These are phyloP conservation scores for Drosophila leontia DNA, from an alignment of 1,140 invertebrate genomes.

Conservation along the genomic window DNA sequence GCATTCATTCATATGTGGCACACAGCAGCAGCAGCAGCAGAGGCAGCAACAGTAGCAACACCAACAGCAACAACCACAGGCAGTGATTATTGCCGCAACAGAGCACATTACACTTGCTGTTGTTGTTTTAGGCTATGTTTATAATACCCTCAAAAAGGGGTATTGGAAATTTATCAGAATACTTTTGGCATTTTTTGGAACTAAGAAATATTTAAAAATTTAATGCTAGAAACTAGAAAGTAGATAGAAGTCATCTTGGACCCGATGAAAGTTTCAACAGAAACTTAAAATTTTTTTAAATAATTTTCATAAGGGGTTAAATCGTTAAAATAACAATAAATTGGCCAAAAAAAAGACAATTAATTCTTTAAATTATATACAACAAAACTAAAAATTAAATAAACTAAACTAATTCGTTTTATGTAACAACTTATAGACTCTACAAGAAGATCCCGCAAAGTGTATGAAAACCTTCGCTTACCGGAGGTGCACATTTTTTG, in stretches of 20 bases:
- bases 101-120: conserved; percentile 79
- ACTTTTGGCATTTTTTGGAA: background rate
- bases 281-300: background rate
- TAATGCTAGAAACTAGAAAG: background rate
- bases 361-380: background rate
- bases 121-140: conserved; percentile 67
- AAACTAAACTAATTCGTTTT: background rate
- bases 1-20: conserved; percentile 80
- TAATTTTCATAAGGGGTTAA: background rate
- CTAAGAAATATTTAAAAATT: background rate
- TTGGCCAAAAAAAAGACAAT: too few species aligned
- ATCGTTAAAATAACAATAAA: background rate
- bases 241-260: background rate
- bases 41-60: conserved; percentile 36
- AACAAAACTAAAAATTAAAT: background rate
- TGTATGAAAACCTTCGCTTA: conserved; percentile 27
- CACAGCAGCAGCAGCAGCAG: conserved; percentile 46
- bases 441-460: background rate
- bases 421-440: background rate
- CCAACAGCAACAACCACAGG: conserved; percentile 46
- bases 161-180: background rate
- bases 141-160: conserved; percentile 23
- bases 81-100: conserved; percentile 83
- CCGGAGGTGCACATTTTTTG: conserved; percentile 5
- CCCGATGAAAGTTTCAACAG: background rate